Base-by-base conservation (phyloP, 2,888 invertebrate species). In the Ditula angustiorana region DNA sequence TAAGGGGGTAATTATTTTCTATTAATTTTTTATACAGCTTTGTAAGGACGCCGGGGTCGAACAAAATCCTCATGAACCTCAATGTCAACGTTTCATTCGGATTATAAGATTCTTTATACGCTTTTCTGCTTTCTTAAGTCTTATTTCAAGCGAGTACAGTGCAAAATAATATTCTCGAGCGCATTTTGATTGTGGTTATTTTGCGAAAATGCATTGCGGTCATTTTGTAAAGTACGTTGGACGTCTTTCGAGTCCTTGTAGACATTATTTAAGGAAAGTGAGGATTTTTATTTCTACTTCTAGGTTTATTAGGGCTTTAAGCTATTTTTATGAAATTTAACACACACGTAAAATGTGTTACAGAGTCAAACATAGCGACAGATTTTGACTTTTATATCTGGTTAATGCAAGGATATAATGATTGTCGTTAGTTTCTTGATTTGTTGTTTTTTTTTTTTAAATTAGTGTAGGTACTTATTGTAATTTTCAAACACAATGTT, bases 41-140 rank as follows among this genome's bases (percentile, higher is more conserved):
- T 46, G 46, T 46, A 46, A 5, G 21, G 24, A 24, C 23, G 23
- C 24, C 46, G 46, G n/a, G 0, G n/a, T 50, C 28, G 5, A 50
- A 28, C 23, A 8, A 28, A 16, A 24, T 24, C 2, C 49, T 13
- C 28, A 10, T 50, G n/a, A 28, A 28, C 16, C 49, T 50, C 49
- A 50, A 28, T 50, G 49, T 50, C 49, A 50, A 50, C 49, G 49
- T 50, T 50, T 50, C 49, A 28, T 50, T 28, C 5, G 49, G 49
- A 50, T 50, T 50, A 50, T 23, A 46, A 50, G 41, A 41, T 19
- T 41, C 41, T 41, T 41, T 41, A 8, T 41, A 41, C 19, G 41
- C 10, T 28, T 50, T 37, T 10, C 28, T 3, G 16, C 10, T 13
- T 8, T 28, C 13, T 28, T 50, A 28, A 26, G 13, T 13, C 49